These are phyloP conservation scores for Isurus oxyrinchus DNA, from an alignment of 2,113 vertebrate species.

Conservation along the genomic window DNA sequence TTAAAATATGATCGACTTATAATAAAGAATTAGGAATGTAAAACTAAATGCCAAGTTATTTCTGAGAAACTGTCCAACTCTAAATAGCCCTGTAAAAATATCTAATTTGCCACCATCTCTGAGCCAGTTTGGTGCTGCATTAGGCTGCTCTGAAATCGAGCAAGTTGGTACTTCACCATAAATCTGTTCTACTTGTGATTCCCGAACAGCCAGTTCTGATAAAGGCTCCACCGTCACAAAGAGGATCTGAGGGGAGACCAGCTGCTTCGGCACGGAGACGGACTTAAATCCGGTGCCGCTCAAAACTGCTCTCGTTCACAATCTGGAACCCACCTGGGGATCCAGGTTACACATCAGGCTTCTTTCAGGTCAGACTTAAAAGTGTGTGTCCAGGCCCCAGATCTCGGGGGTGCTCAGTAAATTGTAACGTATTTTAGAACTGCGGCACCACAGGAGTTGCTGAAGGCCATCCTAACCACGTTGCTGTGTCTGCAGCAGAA, in stretches of 20 bases:
- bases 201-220: neutral
- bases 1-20: neutral
- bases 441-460: neutral
- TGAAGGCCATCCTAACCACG: neutral
- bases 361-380: neutral
- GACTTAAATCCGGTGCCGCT: neutral
- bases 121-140: neutral
- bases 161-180: neutral
- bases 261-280: neutral
- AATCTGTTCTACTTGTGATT: neutral
- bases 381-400: neutral
- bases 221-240: neutral
- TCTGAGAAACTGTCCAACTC: neutral
- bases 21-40: neutral
- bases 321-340: neutral
- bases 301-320: neutral
- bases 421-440: neutral
- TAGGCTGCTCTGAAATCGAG: neutral
- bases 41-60: neutral
- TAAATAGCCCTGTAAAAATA: neutral
- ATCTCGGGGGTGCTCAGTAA: neutral
- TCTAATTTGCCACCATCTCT: neutral
- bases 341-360: neutral
- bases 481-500: neutral
- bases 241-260: neutral